Conservation (phyloP, 2,113 vertebrate species). For the Aepyceros melampus region DNA sequence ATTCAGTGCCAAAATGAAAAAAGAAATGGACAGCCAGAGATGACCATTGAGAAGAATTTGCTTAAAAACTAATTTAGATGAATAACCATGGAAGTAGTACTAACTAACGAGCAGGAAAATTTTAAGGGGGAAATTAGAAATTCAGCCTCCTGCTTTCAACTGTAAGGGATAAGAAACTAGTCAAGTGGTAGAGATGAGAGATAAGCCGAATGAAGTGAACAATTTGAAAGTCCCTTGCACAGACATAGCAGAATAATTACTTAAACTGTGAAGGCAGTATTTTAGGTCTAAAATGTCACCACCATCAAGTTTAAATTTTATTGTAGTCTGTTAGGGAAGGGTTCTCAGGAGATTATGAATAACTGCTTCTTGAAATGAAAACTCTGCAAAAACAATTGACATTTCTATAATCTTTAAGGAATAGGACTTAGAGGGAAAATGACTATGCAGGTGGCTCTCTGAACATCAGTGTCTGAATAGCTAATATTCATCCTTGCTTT, state of each 20-base stretch:
- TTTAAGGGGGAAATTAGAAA: neutral
- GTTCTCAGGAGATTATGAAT: slow-evolving; percentile 38
- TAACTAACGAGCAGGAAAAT: neutral
- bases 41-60: neutral
- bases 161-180: neutral
- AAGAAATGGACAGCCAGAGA: neutral
- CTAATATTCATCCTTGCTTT: slow-evolving; percentile 46
- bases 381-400: slow-evolving; percentile 64
- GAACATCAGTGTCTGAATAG: slow-evolving; percentile 35
- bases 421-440: slow-evolving; percentile 49
- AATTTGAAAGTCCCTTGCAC: neutral
- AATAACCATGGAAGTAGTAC: neutral
- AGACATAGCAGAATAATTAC: slow-evolving; percentile 22
- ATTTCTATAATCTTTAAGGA: slow-evolving; percentile 53
- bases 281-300: slow-evolving; percentile 66
- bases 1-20: neutral
- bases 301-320: slow-evolving; percentile 59
- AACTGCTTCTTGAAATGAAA: slow-evolving; percentile 60
- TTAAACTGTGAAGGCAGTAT: slow-evolving; percentile 51
- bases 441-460: slow-evolving; percentile 27
- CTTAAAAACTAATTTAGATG: slow-evolving; percentile 16
- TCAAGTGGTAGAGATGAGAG: neutral
- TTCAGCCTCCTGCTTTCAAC: neutral
- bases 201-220: slow-evolving; percentile 43
- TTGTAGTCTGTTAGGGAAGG: slow-evolving; percentile 41